These are phyloP conservation scores for Erythrocercus mccallii DNA, from an alignment of 2,113 vertebrate species.

Conservation along the genomic window DNA sequence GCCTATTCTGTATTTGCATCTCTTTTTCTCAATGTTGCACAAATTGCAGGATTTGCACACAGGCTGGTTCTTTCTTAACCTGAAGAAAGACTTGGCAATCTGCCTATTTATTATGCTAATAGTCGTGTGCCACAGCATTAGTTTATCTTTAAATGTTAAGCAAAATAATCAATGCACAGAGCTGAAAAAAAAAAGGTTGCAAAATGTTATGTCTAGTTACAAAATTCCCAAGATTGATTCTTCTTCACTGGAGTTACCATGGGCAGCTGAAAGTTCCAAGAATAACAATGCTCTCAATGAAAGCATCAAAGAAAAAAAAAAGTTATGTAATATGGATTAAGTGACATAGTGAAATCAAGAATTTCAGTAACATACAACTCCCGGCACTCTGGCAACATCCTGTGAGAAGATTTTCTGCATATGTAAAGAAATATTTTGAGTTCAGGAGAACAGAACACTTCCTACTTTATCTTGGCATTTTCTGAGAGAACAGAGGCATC, in stretches of 20 bases:
- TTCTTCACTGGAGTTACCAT: not conserved
- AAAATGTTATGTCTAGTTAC: not conserved
- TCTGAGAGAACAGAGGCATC: not conserved
- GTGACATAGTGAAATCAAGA: not conserved
- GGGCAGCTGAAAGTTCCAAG: not conserved
- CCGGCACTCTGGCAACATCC: not conserved
- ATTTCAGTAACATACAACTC: not conserved
- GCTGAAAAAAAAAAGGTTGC: not conserved
- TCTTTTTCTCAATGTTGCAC: not conserved
- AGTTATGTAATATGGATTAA: not conserved
- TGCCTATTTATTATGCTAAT: not conserved
- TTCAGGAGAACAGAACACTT: not conserved
- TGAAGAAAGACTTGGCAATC: not conserved
- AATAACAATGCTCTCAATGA: not conserved
- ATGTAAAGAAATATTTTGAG: not conserved
- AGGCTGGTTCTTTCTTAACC: not conserved
- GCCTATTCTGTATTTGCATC: not conserved
- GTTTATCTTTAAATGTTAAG: not conserved
- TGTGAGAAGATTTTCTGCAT: not conserved
- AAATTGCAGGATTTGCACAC: not conserved
- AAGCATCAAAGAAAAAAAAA: not conserved
- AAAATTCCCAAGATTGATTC: not conserved
- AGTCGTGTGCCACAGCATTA: not conserved
- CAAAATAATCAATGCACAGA: not conserved
- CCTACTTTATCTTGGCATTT: not conserved